Base-by-base conservation (phyloP, 2,797 vertebrate genomes). In the Nannoperca obscura region DNA sequence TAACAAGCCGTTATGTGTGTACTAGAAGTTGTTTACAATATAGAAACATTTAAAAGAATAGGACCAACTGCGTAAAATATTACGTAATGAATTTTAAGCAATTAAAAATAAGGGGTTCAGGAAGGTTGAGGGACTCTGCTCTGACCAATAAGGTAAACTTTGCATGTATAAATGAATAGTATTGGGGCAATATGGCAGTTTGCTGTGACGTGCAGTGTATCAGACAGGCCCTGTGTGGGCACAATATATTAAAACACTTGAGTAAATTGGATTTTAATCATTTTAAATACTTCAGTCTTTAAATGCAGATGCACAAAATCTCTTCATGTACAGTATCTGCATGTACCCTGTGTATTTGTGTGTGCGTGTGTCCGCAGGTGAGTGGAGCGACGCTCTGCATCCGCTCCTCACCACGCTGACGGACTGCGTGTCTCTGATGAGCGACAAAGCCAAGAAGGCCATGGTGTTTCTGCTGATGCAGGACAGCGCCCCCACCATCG, bases 391-490 rank as follows among this genome's bases (percentile, higher is more conserved):
- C 38, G 97, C 97, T 42, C 96, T 99, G 60, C 97, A 98, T 86
- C 98, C 98, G 0, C 93, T 99, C 87, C 95, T 99, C 92, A 96
- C 96, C 74, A 98, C 98, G 0, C 96, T 99, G 80, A 96, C 97
- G 0, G 98, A 99, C 89, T 99, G 98, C 0, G 97, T 94, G 71
- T 95, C 97, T 89, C 97, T 99, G 96, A 98, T 99, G 98, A 97
- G 98, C 1, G 97, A 99, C 95, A 99, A 97, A 91, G 98, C 98
- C 66, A 99, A 98, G 94, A 98, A 99, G 91, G 96, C 98, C 64
- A 97, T 99, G 98, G 97, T 98, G 82, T 99, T 99, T 84, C 92
- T 99, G 71, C 95, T 99, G 81, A 99, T 99, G 98, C 98, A 99
- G 93, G 98, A 99, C 94, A 96, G 95, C 0, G 98, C 98, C 2